Base-by-base conservation (phyloP, 2,797 vertebrate genomes). In the Chelon auratus region DNA sequence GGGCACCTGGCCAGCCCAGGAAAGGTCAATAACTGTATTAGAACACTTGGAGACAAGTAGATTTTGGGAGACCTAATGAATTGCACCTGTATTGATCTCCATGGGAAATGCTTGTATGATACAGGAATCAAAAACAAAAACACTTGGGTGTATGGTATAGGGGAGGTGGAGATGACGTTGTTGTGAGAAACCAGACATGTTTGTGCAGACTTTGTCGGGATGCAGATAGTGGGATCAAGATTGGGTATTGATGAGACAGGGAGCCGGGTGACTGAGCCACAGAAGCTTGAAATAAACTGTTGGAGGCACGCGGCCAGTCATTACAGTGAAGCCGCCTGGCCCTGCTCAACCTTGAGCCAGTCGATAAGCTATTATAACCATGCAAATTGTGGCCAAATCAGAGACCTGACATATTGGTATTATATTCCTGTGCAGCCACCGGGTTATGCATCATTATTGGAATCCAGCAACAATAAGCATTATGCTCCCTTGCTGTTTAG, bases 351-450 rank as follows among this genome's bases (percentile, higher is more conserved):
- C 93, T 94, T 94, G 95, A 95, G 93, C 94, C 94, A 93, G 94
- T 99, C 97, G 95, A 98, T 99, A 98, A 96, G 94, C 95, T 96
- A 97, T 98, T 99, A 98, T 95, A 97, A 95, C 95, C 96, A 98
- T 97, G 96, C 95, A 98, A 95, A 98, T 97, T 96, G 94, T 95
- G 95, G 92, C 94, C 90, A 95, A 96, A 96, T 96, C 95, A 95
- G 90, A 94, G 87, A 90, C 89, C 77, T 81, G 93, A 93, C 94
- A 94, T 95, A 92, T 95, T 92, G 91, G 93, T 95, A 94, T 94
- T 93, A 93, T 92, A 92, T 90, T 89, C 90, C 93, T 91, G 94
- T 90, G 91, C 90, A 93, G 92, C 90, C 91, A 93, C 84, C 66
- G 71, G 84, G 93, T 92, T 95, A 95, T 93, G 93, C 88, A 93